Conservation (phyloP, 2,888 invertebrate species). For the Lobophora halterata region DNA sequence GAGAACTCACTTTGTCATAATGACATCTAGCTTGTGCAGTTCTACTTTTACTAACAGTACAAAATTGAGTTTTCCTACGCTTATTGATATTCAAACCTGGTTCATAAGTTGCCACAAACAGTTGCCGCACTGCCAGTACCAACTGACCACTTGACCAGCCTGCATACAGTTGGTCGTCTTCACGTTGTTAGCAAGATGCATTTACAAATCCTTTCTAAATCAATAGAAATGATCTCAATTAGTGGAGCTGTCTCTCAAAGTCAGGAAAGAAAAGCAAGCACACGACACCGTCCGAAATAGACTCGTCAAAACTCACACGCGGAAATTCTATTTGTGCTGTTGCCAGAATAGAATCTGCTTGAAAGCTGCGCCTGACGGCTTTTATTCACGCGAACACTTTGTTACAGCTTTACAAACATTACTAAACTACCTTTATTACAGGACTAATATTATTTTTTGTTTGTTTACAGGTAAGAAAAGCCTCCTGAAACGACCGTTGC, state of each 20-base stretch:
- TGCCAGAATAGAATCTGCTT: slow-evolving; percentile 46
- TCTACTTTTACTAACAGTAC: too few relatives aligned
- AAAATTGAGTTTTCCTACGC: too few relatives aligned
- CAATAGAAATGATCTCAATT: slow-evolving; percentile 19
- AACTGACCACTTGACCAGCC: too few relatives aligned
- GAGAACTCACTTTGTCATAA: too few relatives aligned
- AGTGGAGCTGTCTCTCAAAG: slow-evolving; percentile 16
- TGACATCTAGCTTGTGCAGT: too few relatives aligned
- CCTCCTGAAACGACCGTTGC: too few relatives aligned
- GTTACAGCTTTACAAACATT: slow-evolving; percentile 2
- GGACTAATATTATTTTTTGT: not conserved
- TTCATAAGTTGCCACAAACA: too few relatives aligned
- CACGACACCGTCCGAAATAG: slow-evolving; percentile 51
- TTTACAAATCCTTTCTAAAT: too few relatives aligned
- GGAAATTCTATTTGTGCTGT: slow-evolving; percentile 54
- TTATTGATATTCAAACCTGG: too few relatives aligned
- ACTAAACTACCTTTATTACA: not conserved
- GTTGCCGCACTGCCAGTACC: too few relatives aligned
- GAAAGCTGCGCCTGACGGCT: slow-evolving; percentile 25
- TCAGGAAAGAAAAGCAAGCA: slow-evolving; percentile 22
- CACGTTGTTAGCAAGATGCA: too few relatives aligned
- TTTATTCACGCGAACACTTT: slow-evolving; percentile 3
- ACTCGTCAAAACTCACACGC: slow-evolving; percentile 48
- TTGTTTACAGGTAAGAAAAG: slow-evolving; percentile 6
- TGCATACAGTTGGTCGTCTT: too few relatives aligned